Percentiles rank a stretch among this genome's conserved stretches.
Evolutionary conservation across 1,140 invertebrate genomes (phyloP).

Genomic region (Microplitis demolitor): DNA sequence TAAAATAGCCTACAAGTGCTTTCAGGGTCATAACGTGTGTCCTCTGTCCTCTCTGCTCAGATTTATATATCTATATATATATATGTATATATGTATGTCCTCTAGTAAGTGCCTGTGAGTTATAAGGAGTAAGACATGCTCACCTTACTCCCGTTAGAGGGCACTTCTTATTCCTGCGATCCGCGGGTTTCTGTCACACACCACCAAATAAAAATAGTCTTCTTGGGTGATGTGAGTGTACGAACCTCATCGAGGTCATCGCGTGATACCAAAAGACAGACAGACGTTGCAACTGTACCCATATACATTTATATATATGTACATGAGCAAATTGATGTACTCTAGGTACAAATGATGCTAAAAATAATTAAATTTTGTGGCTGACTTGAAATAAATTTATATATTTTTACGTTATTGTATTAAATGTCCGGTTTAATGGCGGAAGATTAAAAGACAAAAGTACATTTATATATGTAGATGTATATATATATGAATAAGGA

Average conservation of each 20-base stretch:
- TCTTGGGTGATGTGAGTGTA: background rate
- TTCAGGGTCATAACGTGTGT: background rate
- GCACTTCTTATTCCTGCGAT: background rate
- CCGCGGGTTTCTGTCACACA: background rate
- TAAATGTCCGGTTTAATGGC: too few relatives aligned
- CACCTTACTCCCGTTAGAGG: slow-evolving; percentile 21
- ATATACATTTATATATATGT: background rate
- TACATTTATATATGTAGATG: too few relatives aligned
- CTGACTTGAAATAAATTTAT: too few relatives aligned
- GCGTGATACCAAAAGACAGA: slow-evolving; percentile 11
- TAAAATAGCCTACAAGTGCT: background rate
- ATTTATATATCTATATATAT: background rate
- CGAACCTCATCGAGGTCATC: slow-evolving; percentile 21
- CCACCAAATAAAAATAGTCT: too few relatives aligned
- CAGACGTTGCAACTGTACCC: background rate
- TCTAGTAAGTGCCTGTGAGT: too few relatives aligned
- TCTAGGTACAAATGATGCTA: too few relatives aligned
- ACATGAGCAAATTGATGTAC: too few relatives aligned
- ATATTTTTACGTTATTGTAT: too few relatives aligned
- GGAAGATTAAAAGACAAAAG: too few relatives aligned
- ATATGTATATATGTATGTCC: background rate
- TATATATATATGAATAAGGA: background rate
- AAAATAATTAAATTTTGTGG: too few relatives aligned
- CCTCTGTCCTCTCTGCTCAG: background rate
- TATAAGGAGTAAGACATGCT: background rate